phyloP scores from a whole-genome alignment of 1,140 invertebrate species.

The Mactra quadrangularis region DNA sequence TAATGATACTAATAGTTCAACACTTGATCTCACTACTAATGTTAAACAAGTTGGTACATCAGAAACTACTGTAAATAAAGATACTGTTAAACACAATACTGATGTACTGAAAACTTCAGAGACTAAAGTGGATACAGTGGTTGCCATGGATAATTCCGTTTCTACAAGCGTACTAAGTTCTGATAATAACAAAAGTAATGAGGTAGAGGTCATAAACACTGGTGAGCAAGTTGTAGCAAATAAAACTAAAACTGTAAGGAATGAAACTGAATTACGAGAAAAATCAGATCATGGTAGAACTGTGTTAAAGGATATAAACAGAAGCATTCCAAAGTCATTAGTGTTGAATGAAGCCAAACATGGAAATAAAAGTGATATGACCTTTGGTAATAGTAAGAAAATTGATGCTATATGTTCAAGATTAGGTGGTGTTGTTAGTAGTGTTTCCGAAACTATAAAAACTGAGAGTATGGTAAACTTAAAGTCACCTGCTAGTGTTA shows the following conservation, averaged over 20 bases:
- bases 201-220: too few species aligned
- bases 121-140: not conserved
- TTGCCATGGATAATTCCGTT: not conserved
- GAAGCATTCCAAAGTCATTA: constrained; percentile 15
- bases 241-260: too few species aligned
- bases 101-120: not conserved
- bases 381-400: too few species aligned
- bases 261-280: too few species aligned
- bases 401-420: too few species aligned
- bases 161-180: constrained; percentile 1
- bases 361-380: not conserved
- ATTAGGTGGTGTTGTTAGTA: not conserved
- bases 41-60: not conserved
- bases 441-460: not conserved
- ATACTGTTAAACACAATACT: not conserved
- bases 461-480: not conserved
- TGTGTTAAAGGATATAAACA: too few species aligned
- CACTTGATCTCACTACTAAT: too few species aligned
- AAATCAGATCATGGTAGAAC: too few species aligned
- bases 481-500: not conserved
- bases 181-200: too few species aligned
- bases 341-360: not conserved
- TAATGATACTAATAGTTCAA: too few species aligned
- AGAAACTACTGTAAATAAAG: not conserved
- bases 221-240: too few species aligned